Evolutionary conservation across 2,888 invertebrate genomes (phyloP), one percentile per base, ranked within the genome.

Genomic region (Sicus ferrugineus): DNA sequence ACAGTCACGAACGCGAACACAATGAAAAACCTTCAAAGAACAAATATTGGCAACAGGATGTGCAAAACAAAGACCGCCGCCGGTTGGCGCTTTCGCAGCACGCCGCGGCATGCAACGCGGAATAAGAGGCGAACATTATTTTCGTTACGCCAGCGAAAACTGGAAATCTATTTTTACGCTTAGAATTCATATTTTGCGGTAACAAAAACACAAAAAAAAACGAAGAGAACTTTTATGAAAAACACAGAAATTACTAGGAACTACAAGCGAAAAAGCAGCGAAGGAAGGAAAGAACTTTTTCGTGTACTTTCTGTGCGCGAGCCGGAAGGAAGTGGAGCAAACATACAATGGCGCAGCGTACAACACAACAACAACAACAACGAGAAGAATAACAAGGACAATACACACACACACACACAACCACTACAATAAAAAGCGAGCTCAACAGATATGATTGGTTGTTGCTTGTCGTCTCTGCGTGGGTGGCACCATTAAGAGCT

Each of bases 271-370:
- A 26, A 54, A 54, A 26, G 14, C 26, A 54, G 54, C 2, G 54
- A 28, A n/a, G n/a, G n/a, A n/a, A n/a, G n/a, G 26, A 48, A 48
- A 63, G 7, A 19, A 42, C 54, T 38, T 52, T 54, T 66, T 54
- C 31, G 31, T 50, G 50, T 11, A 50, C 11, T 21, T 50, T 52
- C 26, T 16, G 19, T 30, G 34, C n/a, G n/a, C n/a, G n/a, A 66
- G 34, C 56, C 61, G 65, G 65, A 66, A 66, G 65, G 65, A 66
- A 66, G 38, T 66, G 54, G 28, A 42, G 54, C 34, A 66, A 66
- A 66, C 54, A 56, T 52, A 52, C 19, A 66, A 54, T 66, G 65
- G 65, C 38, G 54, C 63, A 28, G 61, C 42, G 42, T 23, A 50
- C 34, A 64, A 30, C 52, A 19, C 48, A 52, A 52, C 52, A 50